These are phyloP conservation scores for Epinephelus awoara DNA, from an alignment of 2,797 vertebrate genomes.

Conservation along the genomic window DNA sequence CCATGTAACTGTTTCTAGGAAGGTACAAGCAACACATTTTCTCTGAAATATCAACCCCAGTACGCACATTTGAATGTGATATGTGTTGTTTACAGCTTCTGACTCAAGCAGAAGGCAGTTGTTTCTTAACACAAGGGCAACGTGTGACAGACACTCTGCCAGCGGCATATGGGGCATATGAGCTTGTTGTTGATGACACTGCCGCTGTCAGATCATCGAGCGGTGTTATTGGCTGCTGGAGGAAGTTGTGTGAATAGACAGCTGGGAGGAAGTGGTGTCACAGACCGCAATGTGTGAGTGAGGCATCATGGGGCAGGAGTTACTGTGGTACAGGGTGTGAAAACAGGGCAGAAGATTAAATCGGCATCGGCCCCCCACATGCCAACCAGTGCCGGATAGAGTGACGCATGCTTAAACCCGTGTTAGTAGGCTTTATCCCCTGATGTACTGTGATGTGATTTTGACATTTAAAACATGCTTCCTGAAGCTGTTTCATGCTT, in stretches of 20 bases:
- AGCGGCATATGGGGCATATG: neutral
- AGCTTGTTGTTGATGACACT: conserved; percentile 56
- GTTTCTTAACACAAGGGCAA: conserved; percentile 11
- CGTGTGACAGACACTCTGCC: neutral
- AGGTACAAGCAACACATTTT: conserved; percentile 13
- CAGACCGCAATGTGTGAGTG: conserved; percentile 62
- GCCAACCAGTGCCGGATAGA: neutral
- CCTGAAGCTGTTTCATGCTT: too few relatives aligned
- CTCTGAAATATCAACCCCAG: conserved; percentile 17
- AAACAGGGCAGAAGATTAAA: conserved; percentile 41
- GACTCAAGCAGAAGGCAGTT: neutral
- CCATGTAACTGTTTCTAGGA: conserved; percentile 20
- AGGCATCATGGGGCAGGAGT: conserved; percentile 43
- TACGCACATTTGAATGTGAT: neutral
- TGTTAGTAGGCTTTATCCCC: neutral
- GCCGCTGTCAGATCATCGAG: conserved; percentile 33
- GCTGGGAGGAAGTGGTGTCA: conserved; percentile 78
- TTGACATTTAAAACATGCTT: conserved; percentile 5
- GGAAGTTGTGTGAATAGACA: conserved; percentile 78
- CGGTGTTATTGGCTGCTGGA: conserved; percentile 58
- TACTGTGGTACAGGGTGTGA: conserved; percentile 25
- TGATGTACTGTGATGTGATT: neutral
- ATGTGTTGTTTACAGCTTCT: neutral
- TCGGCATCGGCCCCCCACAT: neutral
- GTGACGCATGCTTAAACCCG: neutral